Conservation (phyloP, 1,140 invertebrate genomes). For the Cyclina sinensis region DNA sequence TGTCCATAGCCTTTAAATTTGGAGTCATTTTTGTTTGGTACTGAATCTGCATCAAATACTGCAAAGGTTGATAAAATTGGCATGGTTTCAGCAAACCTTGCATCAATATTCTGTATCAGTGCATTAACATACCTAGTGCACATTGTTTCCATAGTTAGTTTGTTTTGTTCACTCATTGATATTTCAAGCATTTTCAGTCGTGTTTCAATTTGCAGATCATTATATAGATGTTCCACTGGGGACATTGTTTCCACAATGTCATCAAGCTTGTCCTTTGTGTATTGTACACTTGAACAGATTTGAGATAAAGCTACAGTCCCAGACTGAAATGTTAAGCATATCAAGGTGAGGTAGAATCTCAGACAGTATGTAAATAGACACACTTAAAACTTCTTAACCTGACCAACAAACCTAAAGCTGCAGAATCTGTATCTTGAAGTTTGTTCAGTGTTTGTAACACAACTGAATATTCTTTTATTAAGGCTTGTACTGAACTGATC, state of each 20-base stretch:
- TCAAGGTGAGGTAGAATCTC: conserved; percentile 17
- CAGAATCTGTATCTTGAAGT: conserved; percentile 2
- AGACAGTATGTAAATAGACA: conserved; percentile 8
- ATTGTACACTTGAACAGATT: neutral
- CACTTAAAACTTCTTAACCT: conserved; percentile 7
- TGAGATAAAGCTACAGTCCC: conserved; percentile 14
- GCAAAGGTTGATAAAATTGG: neutral
- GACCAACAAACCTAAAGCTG: conserved; percentile 9
- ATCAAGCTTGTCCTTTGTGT: conserved; percentile 5
- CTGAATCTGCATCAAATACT: neutral
- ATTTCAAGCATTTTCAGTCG: neutral
- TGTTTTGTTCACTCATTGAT: neutral
- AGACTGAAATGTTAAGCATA: neutral
- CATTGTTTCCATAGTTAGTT: neutral
- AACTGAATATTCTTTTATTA: neutral
- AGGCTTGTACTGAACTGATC: conserved; percentile 1
- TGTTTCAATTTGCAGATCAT: neutral
- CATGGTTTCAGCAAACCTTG: conserved; percentile 1
- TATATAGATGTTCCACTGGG: neutral
- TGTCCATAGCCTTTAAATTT: neutral
- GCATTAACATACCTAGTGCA: neutral
- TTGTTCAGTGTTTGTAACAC: conserved; percentile 17
- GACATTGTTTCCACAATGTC: conserved; percentile 11
- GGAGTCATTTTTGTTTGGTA: conserved; percentile 11
- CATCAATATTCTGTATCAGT: conserved; percentile 1